Evolutionary conservation across 2,797 vertebrate genomes (phyloP), one percentile per base, ranked within the genome.

Genomic region (Pseudomugil gertrudae): DNA sequence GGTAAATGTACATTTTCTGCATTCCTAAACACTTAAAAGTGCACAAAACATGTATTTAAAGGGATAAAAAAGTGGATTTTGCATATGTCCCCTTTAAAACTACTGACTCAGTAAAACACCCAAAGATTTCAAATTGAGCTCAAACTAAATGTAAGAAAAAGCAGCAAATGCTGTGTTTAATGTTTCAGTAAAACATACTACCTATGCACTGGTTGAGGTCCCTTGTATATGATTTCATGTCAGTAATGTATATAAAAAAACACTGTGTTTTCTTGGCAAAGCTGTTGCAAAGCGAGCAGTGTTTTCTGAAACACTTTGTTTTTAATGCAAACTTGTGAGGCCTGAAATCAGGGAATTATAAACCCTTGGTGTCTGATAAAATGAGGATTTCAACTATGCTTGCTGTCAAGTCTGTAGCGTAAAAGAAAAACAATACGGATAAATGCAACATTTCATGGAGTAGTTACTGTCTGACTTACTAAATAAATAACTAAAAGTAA

Each of bases 61-160:
- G n/a, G n/a, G n/a, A n/a, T n/a, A n/a, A n/a, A n/a, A n/a, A n/a
- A n/a, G n/a, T n/a, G n/a, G n/a, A n/a, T n/a, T n/a, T n/a, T n/a
- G n/a, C n/a, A n/a, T n/a, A n/a, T n/a, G n/a, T n/a, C n/a, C n/a
- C n/a, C n/a, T n/a, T n/a, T n/a, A n/a, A 64, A 61, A 63, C 27
- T 56, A 26, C 57, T 64, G 21, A 10, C 32, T 56, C 47, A 21
- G 35, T 65, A 19, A 54, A 35, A 26, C 35, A 36, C 3, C 43
- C 21, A 62, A 50, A 65, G n/a, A 38, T 15, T 58, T 53, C 6
- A 19, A 27, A 13, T 64, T 51, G 17, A 10, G 9, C 14, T 9
- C 5, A 27, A 32, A 38, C 26, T 27, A 50, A 50, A 30, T 19
- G 29, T 38, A 62, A 24, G 15, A 53, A 58, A 45, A 36, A 61